These are phyloP conservation scores for Agonopterix arenella DNA, from an alignment of 2,888 invertebrate species.

Conservation along the genomic window DNA sequence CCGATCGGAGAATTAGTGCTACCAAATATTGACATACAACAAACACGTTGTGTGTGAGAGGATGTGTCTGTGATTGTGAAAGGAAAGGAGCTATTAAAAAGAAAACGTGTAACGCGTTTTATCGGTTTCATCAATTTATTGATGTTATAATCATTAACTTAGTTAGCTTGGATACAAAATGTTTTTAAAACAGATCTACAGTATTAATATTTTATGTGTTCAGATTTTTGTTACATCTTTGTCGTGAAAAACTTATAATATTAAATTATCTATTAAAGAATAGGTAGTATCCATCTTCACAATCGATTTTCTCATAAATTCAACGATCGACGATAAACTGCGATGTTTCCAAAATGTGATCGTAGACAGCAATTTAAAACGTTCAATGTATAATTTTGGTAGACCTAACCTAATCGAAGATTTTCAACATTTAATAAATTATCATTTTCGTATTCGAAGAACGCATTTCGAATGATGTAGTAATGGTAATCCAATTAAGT, in stretches of 20 bases:
- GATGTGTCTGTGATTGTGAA: conserved; percentile 8
- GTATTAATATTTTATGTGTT: too few species aligned
- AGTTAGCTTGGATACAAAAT: too few species aligned
- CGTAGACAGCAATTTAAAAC: conserved; percentile 14
- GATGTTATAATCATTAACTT: too few species aligned
- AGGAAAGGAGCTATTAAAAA: conserved; percentile 8
- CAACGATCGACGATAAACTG: too few species aligned
- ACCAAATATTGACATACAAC: conserved; percentile 15
- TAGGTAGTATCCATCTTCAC: too few species aligned
- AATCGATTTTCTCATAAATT: too few species aligned
- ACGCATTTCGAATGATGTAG: too few species aligned
- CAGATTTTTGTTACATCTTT: too few species aligned
- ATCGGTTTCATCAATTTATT: neutral
- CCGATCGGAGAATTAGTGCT: conserved; percentile 13
- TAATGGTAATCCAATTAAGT: too few species aligned
- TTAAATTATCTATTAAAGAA: too few species aligned
- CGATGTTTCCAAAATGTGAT: neutral
- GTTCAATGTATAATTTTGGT: conserved; percentile 1
- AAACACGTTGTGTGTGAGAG: conserved; percentile 5
- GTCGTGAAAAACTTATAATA: too few species aligned
- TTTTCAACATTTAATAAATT: conserved; percentile 10
- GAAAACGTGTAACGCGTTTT: conserved; percentile 1
- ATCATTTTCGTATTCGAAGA: conserved; percentile 2
- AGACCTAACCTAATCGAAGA: conserved; percentile 7
- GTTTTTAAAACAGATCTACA: too few species aligned